Evolutionary conservation across 2,797 vertebrate genomes (phyloP).

Genomic region (Eremophila alpestris): DNA sequence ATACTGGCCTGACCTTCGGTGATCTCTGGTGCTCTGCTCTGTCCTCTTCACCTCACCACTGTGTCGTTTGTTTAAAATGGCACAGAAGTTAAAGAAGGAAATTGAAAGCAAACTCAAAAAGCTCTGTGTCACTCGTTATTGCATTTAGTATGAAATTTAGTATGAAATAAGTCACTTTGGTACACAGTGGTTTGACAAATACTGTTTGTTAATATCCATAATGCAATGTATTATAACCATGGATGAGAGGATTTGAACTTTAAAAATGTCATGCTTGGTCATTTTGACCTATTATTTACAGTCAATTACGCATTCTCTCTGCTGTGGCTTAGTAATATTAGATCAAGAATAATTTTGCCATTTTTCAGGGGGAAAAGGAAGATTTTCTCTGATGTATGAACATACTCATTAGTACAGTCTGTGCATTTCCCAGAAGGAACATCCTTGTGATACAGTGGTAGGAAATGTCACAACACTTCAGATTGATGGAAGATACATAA

Average conservation of each 20-base stretch:
- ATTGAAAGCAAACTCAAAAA: constrained; percentile 28
- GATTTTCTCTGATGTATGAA: neutral
- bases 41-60: constrained; percentile 18
- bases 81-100: constrained; percentile 28
- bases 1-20: constrained; percentile 43
- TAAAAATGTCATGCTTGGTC: constrained; percentile 47
- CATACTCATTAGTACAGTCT: constrained; percentile 7
- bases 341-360: constrained; percentile 16
- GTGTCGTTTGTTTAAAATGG: constrained; percentile 31
- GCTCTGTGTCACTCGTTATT: constrained; percentile 5
- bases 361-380: neutral
- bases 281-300: constrained; percentile 56
- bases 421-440: constrained; percentile 41
- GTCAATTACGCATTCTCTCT: constrained; percentile 15
- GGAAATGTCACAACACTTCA: constrained; percentile 29
- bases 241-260: constrained; percentile 47
- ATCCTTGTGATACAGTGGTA: neutral
- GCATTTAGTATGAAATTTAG: constrained; percentile 22
- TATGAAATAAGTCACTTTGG: constrained; percentile 31
- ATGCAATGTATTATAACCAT: constrained; percentile 11
- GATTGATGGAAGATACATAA: neutral
- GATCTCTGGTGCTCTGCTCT: constrained; percentile 22
- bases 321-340: neutral
- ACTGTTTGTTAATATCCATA: neutral
- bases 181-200: constrained; percentile 25